phyloP scores from a whole-genome alignment of 2,888 invertebrate genomes.

The Tromatobia lineatoria region DNA sequence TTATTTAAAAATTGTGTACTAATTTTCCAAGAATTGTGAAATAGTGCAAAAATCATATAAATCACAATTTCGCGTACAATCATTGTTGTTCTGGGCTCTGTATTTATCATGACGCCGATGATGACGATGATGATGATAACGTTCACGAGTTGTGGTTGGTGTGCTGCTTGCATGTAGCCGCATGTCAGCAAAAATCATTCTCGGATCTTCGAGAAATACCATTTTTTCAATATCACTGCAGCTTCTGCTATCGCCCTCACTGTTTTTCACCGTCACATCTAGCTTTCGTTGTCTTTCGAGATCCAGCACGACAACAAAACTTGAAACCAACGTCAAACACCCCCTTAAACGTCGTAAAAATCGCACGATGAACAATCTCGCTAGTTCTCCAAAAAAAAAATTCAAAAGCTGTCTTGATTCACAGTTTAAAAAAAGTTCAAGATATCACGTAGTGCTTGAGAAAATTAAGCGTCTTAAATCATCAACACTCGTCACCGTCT shows the following conservation, averaged over 20 bases:
- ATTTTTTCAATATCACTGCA: constrained; percentile 76
- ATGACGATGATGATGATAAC: constrained; percentile 75
- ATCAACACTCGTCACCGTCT: constrained; percentile 38
- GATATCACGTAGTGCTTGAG: background rate
- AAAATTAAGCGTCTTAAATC: constrained; percentile 3
- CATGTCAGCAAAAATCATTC: constrained; percentile 85
- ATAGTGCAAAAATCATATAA: background rate
- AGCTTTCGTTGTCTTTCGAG: constrained; percentile 57
- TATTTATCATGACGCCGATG: constrained; percentile 78
- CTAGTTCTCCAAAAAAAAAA: background rate
- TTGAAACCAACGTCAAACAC: background rate
- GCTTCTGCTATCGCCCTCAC: constrained; percentile 53
- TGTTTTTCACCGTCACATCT: constrained; percentile 76
- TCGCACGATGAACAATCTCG: background rate
- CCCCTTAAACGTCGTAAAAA: background rate
- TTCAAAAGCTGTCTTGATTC: background rate
- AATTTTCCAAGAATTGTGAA: background rate
- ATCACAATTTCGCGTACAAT: constrained; percentile 78
- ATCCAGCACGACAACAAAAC: constrained; percentile 74
- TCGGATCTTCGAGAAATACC: constrained; percentile 84
- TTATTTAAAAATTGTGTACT: background rate
- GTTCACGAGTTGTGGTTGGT: constrained; percentile 83
- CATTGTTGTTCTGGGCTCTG: constrained; percentile 83
- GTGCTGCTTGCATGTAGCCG: constrained; percentile 84
- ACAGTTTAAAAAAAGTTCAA: background rate